phyloP scores from a whole-genome alignment of 2,797 vertebrate species.

The Xiphorhynchus erythropygius region DNA sequence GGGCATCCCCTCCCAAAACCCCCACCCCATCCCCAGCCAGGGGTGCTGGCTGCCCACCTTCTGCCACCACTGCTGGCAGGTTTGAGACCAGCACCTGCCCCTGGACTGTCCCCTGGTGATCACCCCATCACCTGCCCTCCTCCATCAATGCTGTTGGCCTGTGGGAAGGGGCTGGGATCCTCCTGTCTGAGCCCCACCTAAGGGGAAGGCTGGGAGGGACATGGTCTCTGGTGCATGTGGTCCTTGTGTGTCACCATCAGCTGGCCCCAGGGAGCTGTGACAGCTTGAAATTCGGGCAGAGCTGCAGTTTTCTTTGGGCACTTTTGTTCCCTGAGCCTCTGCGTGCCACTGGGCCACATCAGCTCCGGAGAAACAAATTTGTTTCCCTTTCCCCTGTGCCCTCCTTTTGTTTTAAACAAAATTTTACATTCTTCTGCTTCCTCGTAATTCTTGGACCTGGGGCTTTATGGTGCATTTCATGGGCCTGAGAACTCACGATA shows the following conservation, averaged over 20 bases:
- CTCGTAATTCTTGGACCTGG: not conserved
- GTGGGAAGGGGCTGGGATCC: not conserved
- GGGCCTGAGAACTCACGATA: not conserved
- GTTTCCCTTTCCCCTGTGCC: not conserved
- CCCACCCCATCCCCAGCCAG: not conserved
- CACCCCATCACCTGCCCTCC: accelerated
- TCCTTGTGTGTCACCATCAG: not conserved
- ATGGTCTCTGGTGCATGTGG: not conserved
- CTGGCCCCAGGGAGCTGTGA: not conserved
- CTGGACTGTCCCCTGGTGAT: not conserved
- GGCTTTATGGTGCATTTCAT: not conserved
- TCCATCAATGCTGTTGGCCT: not conserved
- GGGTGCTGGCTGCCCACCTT: not conserved
- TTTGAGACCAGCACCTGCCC: not conserved
- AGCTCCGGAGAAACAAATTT: not conserved
- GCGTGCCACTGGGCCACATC: not conserved
- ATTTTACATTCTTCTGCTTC: not conserved
- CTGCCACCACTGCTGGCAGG: not conserved
- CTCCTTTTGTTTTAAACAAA: not conserved
- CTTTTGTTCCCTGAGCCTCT: not conserved
- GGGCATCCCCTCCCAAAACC: not conserved
- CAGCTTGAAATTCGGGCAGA: not conserved
- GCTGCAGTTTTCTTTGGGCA: accelerated
- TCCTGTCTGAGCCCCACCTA: not conserved
- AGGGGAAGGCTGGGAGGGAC: not conserved